Base-by-base conservation (phyloP, 2,888 invertebrate species). In the Heptascelio sp. region DNA sequence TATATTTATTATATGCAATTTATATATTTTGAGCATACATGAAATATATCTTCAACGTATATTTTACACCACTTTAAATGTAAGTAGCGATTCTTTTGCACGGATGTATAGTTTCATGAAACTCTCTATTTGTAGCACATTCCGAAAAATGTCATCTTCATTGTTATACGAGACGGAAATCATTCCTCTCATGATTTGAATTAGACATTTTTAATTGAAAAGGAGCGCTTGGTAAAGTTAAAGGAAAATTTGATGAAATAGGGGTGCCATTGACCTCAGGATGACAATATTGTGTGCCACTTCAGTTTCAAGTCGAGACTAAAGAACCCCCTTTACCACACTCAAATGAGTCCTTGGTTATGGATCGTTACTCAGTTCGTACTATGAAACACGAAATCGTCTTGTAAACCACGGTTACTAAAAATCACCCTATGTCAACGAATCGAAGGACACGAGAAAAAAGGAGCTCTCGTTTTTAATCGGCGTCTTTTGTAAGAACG, bases 181-280 rank as follows among this genome's bases (percentile, higher is more conserved):
- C 88, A 87, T 89, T 88, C 87, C 80, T 87, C 83, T 82, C 80
- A 86, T 85, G 86, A 89, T 88, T 88, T 84, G 85, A 87, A 88
- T n/a, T n/a, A n/a, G n/a, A n/a, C 87, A 80, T 83, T 86, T 90
- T 89, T 91, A 90, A 90, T 90, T 90, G 86, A 90, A 89, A 88
- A 89, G 90, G 87, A 87, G 86, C 87, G 86, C 86, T 65, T 25
- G 19, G 43, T 3, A 71, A 72, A 80, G 79, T 79, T 82, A 80
- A 83, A 80, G 73, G 71, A 60, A 80, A 80, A 57, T 60, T 65
- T 73, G 83, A 83, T 55, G 77, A 68, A 83, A 86, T 80, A 88
- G 89, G 90, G 89, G 89, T 91, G 92, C 91, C 92, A 90, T 92
- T 92, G 92, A 92, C n/a, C n/a, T n/a, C n/a, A n/a, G n/a, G n/a